Evolutionary conservation across 2,113 vertebrate species (phyloP).

Genomic region (Nothoprocta perdicaria): DNA sequence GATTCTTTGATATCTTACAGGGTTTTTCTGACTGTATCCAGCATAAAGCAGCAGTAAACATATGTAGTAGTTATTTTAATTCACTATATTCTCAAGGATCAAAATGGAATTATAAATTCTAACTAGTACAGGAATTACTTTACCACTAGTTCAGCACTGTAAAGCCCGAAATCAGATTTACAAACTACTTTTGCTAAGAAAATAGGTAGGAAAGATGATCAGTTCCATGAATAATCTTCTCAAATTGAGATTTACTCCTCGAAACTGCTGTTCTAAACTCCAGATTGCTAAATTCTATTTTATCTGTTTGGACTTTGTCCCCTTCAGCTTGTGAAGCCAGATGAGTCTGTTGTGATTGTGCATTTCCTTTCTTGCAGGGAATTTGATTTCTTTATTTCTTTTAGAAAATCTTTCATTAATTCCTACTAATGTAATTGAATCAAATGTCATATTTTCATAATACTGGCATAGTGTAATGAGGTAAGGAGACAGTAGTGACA

Average conservation of each 20-base stretch:
- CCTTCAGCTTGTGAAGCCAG: not conserved
- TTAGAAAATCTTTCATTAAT: not conserved
- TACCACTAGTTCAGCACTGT: not conserved
- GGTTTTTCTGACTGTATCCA: fast-evolving
- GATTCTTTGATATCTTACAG: not conserved
- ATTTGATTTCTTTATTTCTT: not conserved
- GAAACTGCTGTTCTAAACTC: conserved; percentile 6
- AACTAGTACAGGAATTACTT: not conserved
- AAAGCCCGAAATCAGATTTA: not conserved
- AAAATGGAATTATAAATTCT: not conserved
- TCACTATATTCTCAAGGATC: not conserved
- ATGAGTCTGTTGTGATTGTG: not conserved
- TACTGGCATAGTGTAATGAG: not conserved
- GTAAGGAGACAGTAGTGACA: not conserved
- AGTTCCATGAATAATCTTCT: not conserved
- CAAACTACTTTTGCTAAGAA: not conserved
- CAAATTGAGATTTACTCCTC: not conserved
- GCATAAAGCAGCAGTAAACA: not conserved
- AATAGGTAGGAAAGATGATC: not conserved
- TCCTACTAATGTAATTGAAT: not conserved
- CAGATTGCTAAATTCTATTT: not conserved
- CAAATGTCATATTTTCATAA: not conserved
- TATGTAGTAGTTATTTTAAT: not conserved
- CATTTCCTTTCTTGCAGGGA: not conserved
- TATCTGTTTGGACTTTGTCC: conserved; percentile 40